These are phyloP conservation scores for Istiophorus platypterus DNA, from an alignment of 2,113 vertebrate genomes.

Conservation along the genomic window DNA sequence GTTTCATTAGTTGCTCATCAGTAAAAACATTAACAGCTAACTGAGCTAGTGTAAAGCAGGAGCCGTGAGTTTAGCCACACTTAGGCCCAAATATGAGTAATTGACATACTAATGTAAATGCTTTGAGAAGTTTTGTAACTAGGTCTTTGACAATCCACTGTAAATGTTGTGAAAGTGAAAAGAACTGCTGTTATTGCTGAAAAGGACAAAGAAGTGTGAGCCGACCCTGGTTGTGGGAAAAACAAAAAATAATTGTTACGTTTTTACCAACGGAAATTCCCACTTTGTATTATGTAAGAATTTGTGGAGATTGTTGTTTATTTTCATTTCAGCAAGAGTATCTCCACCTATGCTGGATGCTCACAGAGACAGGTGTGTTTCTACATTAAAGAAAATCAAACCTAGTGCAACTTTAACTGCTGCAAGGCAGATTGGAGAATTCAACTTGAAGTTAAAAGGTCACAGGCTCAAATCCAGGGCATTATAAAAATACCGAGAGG, in stretches of 20 bases:
- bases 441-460: background rate
- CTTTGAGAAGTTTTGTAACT: too few species aligned
- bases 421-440: background rate
- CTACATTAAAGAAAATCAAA: background rate
- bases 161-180: too few species aligned
- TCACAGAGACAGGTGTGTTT: background rate
- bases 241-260: too few species aligned
- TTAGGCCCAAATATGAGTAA: too few species aligned
- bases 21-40: too few species aligned
- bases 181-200: background rate
- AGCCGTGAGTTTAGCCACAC: too few species aligned
- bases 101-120: too few species aligned
- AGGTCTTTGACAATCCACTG: too few species aligned
- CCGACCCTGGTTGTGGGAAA: background rate
- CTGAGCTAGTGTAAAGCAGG: too few species aligned
- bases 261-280: background rate
- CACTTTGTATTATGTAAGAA: background rate
- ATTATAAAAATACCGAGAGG: constrained; percentile 36
- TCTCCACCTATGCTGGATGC: background rate
- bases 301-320: background rate
- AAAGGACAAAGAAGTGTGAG: background rate
- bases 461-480: constrained; percentile 6
- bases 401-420: background rate
- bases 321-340: background rate
- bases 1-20: too few species aligned